Evolutionary conservation across 2,113 vertebrate species (phyloP), one percentile per base, ranked within the genome.

Genomic region (Piprites chloris): DNA sequence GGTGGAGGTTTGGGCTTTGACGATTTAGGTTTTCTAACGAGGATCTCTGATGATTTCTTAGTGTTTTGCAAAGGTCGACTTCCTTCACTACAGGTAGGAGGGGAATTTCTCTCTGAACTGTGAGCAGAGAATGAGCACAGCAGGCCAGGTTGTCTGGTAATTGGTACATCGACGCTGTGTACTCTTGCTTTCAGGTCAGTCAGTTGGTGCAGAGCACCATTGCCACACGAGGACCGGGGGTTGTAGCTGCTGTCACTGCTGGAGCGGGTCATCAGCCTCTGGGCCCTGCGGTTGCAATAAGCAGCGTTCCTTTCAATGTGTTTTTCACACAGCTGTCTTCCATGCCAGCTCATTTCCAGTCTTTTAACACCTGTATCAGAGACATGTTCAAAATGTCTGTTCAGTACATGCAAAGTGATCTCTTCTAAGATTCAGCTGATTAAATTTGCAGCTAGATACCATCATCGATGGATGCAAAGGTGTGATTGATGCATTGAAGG

Each of bases 211-310:
- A 72, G 90, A 9, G 84, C 65, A 12, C 74, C 65, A 3, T 95
- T 87, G 26, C 74, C 66, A 9, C 95, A 96, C 0, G 96, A 89
- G 59, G 97, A 93, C 35, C 96, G 96, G 3, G 97, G 97, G 71
- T 91, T 97, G 92, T 95, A 98, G 96, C 98, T 98, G 96, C 98
- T 98, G 94, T 99, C 99, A 0, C 99, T 99, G 97, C 98, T 98
- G 90, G 99, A 99, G 35, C 99, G 99, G 19, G 97, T 98, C 99
- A 99, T 99, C 71, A 97, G 88, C 76, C 98, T 99, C 97, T 98
- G 98, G 0, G 96, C 93, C n/a, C 97, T 94, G 50, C 87, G 97
- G 62, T 53, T 97, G 3, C 90, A 94, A 16, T 73, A 97, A 6
- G 89, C 96, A 5, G 72, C 41, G 11, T 55, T 97, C 95, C 97